These are phyloP conservation scores for Melanerpes aurifrons DNA, from an alignment of 2,113 vertebrate genomes.

Conservation along the genomic window DNA sequence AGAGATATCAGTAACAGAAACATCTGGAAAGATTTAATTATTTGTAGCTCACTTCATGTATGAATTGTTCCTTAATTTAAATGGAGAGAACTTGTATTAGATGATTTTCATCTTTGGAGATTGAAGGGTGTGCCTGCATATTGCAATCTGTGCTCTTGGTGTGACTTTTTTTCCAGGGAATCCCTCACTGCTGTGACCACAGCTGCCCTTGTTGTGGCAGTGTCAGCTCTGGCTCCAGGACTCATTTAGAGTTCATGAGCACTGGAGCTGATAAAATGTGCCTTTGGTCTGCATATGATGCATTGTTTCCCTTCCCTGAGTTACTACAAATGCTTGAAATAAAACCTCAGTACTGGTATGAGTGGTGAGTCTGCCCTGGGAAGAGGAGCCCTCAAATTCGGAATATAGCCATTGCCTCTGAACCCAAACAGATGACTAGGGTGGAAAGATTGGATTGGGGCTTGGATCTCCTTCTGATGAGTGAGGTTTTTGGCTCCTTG, in stretches of 20 bases:
- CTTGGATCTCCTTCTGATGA: background rate
- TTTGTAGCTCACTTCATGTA: background rate
- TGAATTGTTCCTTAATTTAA: background rate
- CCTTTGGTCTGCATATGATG: background rate
- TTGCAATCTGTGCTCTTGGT: background rate
- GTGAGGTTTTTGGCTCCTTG: background rate
- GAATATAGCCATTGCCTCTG: background rate
- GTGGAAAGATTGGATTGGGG: background rate
- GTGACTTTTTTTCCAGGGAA: background rate
- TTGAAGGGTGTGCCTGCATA: fast-evolving
- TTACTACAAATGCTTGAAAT: background rate
- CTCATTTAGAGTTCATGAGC: background rate
- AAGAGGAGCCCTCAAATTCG: background rate
- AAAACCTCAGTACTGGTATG: fast-evolving
- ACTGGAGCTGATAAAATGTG: background rate
- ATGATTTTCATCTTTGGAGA: background rate
- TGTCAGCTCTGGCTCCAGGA: background rate
- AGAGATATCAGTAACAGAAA: background rate
- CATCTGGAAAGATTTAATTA: background rate
- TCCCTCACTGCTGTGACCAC: background rate
- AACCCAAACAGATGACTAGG: background rate
- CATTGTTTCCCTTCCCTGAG: background rate
- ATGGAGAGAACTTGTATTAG: background rate
- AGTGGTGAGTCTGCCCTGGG: background rate
- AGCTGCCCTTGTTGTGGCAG: background rate